Percentiles rank a stretch among this genome's conserved stretches.
phyloP scores from a whole-genome alignment of 2,797 vertebrate species.

The Peromyscus eremicus region DNA sequence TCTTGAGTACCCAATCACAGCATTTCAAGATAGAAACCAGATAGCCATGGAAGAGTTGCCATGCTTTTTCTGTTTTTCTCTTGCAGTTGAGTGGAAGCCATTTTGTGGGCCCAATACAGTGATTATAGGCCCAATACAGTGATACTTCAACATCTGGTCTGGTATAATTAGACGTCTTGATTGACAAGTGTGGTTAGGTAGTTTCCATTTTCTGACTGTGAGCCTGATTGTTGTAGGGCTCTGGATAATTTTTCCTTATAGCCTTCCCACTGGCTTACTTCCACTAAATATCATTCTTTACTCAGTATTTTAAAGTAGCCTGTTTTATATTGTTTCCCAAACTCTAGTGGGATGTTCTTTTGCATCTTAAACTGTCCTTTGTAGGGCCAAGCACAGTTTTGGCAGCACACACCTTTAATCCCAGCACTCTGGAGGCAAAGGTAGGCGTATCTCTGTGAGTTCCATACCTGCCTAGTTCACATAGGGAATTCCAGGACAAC shows the following conservation, averaged over 20 bases:
- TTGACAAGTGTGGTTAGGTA: background rate
- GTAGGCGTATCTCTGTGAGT: background rate
- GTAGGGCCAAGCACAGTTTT: background rate
- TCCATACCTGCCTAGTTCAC: background rate
- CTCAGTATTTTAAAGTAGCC: constrained; percentile 20
- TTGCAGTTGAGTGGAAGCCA: constrained; percentile 10
- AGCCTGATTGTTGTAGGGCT: background rate
- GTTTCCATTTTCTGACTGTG: constrained; percentile 16
- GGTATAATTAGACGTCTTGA: constrained; percentile 1
- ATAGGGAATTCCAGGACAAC: background rate
- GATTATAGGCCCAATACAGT: background rate
- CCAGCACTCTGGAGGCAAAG: background rate
- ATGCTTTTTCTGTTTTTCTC: constrained; percentile 36
- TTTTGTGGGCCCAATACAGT: background rate
- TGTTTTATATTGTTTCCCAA: background rate
- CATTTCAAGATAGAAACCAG: constrained; percentile 69
- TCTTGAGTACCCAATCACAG: constrained; percentile 22
- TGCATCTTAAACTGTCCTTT: constrained; percentile 23
- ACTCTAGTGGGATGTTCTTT: constrained; percentile 18
- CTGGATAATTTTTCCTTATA: background rate
- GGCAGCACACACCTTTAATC: background rate
- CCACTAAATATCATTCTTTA: background rate
- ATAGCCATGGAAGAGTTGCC: background rate
- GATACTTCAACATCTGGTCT: background rate
- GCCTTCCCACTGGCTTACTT: constrained; percentile 1